These are phyloP conservation scores for Trichonephila inaurata DNA, from an alignment of 1,140 invertebrate species.

Conservation along the genomic window DNA sequence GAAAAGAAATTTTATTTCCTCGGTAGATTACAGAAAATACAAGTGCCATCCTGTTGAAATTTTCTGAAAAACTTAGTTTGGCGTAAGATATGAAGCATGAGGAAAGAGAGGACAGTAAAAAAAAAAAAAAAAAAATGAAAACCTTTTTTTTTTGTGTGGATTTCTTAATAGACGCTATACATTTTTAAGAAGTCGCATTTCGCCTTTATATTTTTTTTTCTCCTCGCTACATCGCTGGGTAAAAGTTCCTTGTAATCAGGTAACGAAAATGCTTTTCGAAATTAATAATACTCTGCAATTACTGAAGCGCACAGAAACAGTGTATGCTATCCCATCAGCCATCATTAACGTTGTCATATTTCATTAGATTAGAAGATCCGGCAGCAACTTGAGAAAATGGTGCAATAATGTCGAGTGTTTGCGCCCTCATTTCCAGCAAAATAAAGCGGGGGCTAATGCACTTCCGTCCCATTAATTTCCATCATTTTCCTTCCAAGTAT, in stretches of 20 bases:
- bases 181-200: slow-evolving; percentile 26
- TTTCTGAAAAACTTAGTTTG: slow-evolving; percentile 32
- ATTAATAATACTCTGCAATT: slow-evolving; percentile 72
- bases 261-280: slow-evolving; percentile 67
- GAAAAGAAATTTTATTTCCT: background rate
- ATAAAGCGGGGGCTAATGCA: slow-evolving; percentile 50
- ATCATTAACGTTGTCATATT: slow-evolving; percentile 75
- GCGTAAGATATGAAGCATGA: slow-evolving; percentile 36
- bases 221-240: background rate
- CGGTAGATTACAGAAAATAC: slow-evolving; percentile 25
- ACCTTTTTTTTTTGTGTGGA: background rate
- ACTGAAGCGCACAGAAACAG: slow-evolving; percentile 25
- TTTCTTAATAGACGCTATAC: background rate
- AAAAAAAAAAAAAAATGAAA: background rate
- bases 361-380: slow-evolving; percentile 59
- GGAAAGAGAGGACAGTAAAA: background rate
- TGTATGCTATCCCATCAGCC: slow-evolving; percentile 45
- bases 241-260: slow-evolving; percentile 62
- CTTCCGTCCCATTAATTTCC: slow-evolving; percentile 72
- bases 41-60: slow-evolving; percentile 23
- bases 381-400: slow-evolving; percentile 70
- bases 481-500: slow-evolving; percentile 60
- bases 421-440: slow-evolving; percentile 3
- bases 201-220: background rate
- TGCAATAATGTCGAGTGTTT: slow-evolving; percentile 65